Base-by-base conservation (phyloP, 2,797 vertebrate genomes). In the Tapirus indicus region DNA sequence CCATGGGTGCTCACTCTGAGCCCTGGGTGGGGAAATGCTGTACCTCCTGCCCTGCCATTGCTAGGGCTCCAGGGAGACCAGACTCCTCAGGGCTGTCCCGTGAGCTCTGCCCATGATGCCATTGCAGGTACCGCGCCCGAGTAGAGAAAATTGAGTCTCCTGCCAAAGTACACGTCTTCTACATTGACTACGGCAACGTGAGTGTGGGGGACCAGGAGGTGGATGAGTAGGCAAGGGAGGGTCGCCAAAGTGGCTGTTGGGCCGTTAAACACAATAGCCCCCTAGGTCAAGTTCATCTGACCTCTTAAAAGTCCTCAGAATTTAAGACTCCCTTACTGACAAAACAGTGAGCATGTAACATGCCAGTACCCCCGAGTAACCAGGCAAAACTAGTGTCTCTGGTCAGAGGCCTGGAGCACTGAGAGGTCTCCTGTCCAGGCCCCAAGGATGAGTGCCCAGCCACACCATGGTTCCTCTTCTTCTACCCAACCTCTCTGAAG, bases 151-250 rank as follows among this genome's bases (percentile, higher is more conserved):
- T 99, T 44, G 99, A 99, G 98, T 99, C 99, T 0, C 97, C 99
- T 0, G 98, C 99, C 95, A 99, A 99, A 95, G 99, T 99, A 29
- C 99, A 99, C 2, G 99, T 99, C 96, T 99, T 99, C 99, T 99
- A 99, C 99, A 99, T 99, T 0, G 99, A 99, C 99, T 99, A 99
- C 0, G 99, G 99, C 98, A 99, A 99, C 0, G 99, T 99, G 98
- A 99, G 99, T 99, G 97, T 11, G 5, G 90, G 91, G 95, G 5
- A 6, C 74, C 29, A 1, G 5, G 38, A 14, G 20, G 38, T 18
- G 23, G 18, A 38, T 25, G 8, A 54, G 35, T 27, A 27, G 25
- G 38, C 62, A 2, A 29, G 49, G 35, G 13, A 14, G 49, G n/a
- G 80, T 9, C 21, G 38, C 38, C 32, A 10, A 1, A 2, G 58